These are phyloP conservation scores for Vanessa cardui DNA, from an alignment of 2,888 invertebrate species.

Conservation along the genomic window DNA sequence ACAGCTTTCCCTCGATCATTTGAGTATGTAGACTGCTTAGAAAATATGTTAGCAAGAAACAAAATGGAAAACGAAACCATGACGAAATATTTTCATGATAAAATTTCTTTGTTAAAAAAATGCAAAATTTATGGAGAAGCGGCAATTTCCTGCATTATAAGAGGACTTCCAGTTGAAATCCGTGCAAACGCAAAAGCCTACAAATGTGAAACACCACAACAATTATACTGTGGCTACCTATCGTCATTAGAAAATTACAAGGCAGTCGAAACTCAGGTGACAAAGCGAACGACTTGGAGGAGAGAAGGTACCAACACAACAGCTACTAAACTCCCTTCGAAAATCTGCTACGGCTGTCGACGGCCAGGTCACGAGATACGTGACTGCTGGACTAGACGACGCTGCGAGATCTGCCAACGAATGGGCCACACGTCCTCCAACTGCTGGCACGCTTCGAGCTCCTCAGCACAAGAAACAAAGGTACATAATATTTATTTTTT, in stretches of 20 bases:
- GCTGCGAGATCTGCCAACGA: conserved; percentile 37
- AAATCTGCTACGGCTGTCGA: conserved; percentile 38
- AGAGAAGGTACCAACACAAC: conserved; percentile 10
- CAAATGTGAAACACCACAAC: background rate
- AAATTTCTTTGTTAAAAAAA: background rate
- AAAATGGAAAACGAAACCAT: background rate
- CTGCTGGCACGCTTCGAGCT: conserved; percentile 33
- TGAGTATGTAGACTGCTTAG: background rate
- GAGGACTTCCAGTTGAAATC: background rate
- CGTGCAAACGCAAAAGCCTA: background rate
- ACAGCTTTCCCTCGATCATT: conserved; percentile 36
- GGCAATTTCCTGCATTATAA: background rate
- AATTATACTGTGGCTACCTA: conserved; percentile 6
- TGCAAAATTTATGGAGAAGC: background rate
- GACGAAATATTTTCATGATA: background rate
- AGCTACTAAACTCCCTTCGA: conserved; percentile 10
- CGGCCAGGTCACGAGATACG: conserved; percentile 35
- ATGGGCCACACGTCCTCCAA: conserved; percentile 31
- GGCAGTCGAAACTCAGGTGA: conserved; percentile 18
- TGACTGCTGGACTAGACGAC: conserved; percentile 26
- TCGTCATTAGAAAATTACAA: conserved; percentile 34
- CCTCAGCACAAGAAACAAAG: conserved; percentile 18
- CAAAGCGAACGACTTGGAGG: conserved; percentile 29
- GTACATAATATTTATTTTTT: conserved; percentile 25
- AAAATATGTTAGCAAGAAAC: background rate